Evolutionary conservation across 2,888 invertebrate species (phyloP).

Genomic region (Ennomos fuscantarius): DNA sequence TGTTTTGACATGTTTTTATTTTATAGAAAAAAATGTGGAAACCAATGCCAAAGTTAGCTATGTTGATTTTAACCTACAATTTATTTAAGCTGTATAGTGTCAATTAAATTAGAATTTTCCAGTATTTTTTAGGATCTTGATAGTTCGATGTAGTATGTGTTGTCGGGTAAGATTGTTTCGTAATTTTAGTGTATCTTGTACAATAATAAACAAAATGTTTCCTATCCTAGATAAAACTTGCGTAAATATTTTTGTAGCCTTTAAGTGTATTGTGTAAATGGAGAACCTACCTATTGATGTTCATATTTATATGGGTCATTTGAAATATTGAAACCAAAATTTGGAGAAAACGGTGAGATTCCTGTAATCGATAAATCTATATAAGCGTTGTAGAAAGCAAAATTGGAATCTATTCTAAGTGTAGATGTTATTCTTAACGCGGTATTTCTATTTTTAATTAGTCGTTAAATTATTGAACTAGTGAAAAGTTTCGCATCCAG

Average conservation of each 20-base stretch:
- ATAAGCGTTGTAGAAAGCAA: constrained; percentile 77
- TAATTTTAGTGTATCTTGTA: constrained; percentile 76
- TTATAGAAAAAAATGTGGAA: constrained; percentile 75
- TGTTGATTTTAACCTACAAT: constrained; percentile 78
- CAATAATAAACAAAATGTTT: constrained; percentile 80
- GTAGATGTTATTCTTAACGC: constrained; percentile 75
- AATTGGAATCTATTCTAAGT: constrained; percentile 73
- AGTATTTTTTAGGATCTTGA: constrained; percentile 81
- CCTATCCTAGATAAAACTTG: constrained; percentile 79
- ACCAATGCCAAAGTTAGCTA: constrained; percentile 85
- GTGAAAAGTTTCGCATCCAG: constrained; percentile 43
- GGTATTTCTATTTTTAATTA: constrained; percentile 75
- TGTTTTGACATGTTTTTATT: constrained; percentile 80
- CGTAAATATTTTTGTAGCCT: constrained; percentile 75
- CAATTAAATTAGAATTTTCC: constrained; percentile 80
- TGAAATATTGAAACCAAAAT: constrained; percentile 55
- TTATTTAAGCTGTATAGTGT: constrained; percentile 84
- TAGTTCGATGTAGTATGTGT: constrained; percentile 77
- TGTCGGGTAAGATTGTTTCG: constrained; percentile 73
- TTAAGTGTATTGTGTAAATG: constrained; percentile 70
- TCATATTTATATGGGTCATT: constrained; percentile 72
- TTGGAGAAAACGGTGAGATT: constrained; percentile 79
- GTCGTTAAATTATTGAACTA: constrained; percentile 67
- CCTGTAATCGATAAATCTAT: constrained; percentile 78
- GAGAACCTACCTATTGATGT: constrained; percentile 82